Evolutionary conservation across 2,797 vertebrate species (phyloP).

Genomic region (Yasuhikotakia modesta): DNA sequence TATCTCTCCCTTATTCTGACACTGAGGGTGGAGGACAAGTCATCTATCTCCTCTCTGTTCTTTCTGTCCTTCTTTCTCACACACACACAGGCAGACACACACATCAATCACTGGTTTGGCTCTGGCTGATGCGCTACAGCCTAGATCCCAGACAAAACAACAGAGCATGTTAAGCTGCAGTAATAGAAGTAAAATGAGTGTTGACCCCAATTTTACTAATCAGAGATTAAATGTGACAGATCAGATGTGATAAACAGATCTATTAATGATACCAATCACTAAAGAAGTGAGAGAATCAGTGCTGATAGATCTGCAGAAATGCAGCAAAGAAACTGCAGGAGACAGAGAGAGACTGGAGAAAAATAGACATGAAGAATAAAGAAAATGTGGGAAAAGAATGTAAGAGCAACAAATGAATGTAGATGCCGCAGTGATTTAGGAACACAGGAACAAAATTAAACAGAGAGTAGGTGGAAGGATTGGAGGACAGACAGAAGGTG

Average conservation of each 20-base stretch:
- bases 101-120: slow-evolving; percentile 37
- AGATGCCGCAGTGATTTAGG: slow-evolving; percentile 41
- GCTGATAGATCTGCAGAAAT: slow-evolving; percentile 12
- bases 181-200: slow-evolving; percentile 6
- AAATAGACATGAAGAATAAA: not conserved
- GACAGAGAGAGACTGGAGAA: slow-evolving; percentile 62
- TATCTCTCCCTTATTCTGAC: slow-evolving; percentile 76
- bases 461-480: not conserved
- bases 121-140: slow-evolving; percentile 10
- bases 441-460: slow-evolving; percentile 32
- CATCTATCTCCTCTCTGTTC: slow-evolving; percentile 61
- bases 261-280: not conserved
- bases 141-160: not conserved
- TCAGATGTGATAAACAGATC: slow-evolving; percentile 16
- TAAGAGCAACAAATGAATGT: slow-evolving; percentile 26
- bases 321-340: not conserved
- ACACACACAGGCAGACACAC: slow-evolving; percentile 21
- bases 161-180: not conserved
- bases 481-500: slow-evolving; percentile 35
- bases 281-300: not conserved
- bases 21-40: slow-evolving; percentile 72
- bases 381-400: not conserved
- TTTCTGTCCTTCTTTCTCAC: slow-evolving; percentile 26
- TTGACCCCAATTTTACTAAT: not conserved
- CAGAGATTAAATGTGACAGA: not conserved